These are phyloP conservation scores for Sebastolobus alascanus DNA, from an alignment of 2,797 vertebrate species.

Conservation along the genomic window DNA sequence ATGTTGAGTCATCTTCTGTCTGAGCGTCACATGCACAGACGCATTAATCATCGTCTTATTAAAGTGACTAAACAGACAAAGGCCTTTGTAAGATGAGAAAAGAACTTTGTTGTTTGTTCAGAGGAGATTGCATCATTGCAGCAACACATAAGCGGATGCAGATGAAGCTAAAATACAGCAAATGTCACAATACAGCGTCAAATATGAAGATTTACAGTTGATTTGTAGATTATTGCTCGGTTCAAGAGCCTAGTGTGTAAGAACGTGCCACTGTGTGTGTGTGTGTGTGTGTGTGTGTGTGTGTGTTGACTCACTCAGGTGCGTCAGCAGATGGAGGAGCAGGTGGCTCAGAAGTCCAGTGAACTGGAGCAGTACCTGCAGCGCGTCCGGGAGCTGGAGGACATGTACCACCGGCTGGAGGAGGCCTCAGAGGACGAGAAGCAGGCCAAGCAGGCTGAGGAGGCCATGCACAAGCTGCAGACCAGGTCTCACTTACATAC, in stretches of 20 bases:
- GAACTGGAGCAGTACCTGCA: conserved; percentile 95
- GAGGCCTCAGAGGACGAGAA: conserved; percentile 94
- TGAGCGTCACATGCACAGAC: conserved; percentile 12
- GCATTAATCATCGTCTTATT: conserved; percentile 12
- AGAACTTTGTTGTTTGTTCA: background rate
- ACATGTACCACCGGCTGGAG: conserved; percentile 93
- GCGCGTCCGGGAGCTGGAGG: conserved; percentile 92
- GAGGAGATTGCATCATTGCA: background rate
- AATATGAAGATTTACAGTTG: background rate
- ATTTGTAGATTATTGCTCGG: background rate
- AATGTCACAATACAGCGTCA: background rate
- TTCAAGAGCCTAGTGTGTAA: background rate
- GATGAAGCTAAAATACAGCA: background rate
- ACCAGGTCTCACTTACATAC: conserved; percentile 77
- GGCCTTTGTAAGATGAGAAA: background rate
- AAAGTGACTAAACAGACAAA: conserved; percentile 2
- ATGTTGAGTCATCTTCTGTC: conserved; percentile 53
- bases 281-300: conserved; percentile 22
- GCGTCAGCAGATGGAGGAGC: conserved; percentile 94
- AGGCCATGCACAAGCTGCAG: conserved; percentile 91
- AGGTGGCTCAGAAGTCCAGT: conserved; percentile 95
- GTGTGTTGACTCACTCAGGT: conserved; percentile 80
- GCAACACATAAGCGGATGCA: background rate
- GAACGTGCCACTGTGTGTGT: background rate
- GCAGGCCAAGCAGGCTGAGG: conserved; percentile 93